Conservation (phyloP, 2,888 invertebrate species). For the Polydrusus pterygomalis region DNA sequence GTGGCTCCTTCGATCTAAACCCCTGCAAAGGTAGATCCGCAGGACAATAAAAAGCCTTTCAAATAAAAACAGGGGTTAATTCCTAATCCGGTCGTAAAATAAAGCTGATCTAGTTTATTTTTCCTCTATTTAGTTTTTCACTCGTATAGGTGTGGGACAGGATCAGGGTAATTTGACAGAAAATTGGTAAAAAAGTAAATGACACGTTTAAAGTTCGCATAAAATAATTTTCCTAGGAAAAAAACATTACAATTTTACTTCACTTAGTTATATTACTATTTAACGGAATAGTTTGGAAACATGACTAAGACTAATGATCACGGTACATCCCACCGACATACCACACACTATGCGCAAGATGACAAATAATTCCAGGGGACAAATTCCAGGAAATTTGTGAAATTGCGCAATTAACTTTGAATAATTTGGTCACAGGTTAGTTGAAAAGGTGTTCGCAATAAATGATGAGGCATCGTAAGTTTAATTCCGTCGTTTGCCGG, state of each 20-base stretch:
- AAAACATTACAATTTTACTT: no score
- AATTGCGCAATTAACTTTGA: constrained; percentile 64
- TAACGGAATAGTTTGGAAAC: constrained; percentile 8
- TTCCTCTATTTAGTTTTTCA: constrained; percentile 34
- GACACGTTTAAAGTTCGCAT: no score
- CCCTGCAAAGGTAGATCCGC: constrained; percentile 44
- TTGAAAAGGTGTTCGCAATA: constrained; percentile 59
- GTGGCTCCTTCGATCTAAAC: constrained; percentile 10
- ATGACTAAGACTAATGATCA: constrained; percentile 7
- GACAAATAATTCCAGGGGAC: constrained; percentile 51
- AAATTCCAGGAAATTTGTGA: constrained; percentile 60
- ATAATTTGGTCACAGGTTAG: constrained; percentile 62
- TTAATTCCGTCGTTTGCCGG: constrained; percentile 58
- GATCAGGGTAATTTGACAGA: constrained; percentile 1
- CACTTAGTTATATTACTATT: neutral
- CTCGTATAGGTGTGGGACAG: constrained; percentile 21
- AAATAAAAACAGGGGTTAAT: constrained; percentile 49
- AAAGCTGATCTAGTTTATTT: constrained; percentile 41
- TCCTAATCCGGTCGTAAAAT: constrained; percentile 47
- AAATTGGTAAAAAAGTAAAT: neutral
- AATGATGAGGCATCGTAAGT: constrained; percentile 49
- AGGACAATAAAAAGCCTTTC: constrained; percentile 47
- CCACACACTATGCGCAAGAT: constrained; percentile 31
- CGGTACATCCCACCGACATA: constrained; percentile 7
- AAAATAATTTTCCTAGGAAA: no score